Percentiles rank a stretch among this genome's conserved stretches.
These are phyloP conservation scores for Anthoscopus minutus DNA, from an alignment of 2,113 vertebrate species.

Conservation along the genomic window DNA sequence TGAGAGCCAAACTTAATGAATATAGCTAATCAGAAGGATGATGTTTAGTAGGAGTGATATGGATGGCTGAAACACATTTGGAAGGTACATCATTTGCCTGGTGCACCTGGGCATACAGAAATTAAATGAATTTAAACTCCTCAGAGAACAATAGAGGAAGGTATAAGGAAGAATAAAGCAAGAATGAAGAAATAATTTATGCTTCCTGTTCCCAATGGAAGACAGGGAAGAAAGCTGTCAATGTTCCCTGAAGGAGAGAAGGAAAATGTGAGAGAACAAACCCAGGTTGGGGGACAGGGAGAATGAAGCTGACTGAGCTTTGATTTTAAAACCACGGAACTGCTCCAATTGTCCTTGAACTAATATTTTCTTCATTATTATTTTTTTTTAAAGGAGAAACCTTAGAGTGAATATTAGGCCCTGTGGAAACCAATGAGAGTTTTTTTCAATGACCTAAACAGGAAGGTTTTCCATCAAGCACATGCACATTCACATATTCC, in stretches of 20 bases:
- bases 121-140: background rate
- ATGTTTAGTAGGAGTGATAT: background rate
- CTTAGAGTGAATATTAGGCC: background rate
- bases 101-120: background rate
- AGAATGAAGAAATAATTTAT: slow-evolving; percentile 3
- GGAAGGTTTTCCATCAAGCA: background rate
- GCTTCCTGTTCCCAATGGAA: background rate
- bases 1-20: background rate
- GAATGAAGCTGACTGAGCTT: background rate
- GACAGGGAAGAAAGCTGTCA: background rate
- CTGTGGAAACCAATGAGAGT: background rate
- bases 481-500: background rate
- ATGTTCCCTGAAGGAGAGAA: background rate
- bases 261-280: background rate
- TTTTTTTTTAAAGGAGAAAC: background rate
- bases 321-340: background rate
- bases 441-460: background rate
- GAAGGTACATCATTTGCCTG: background rate
- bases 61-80: background rate
- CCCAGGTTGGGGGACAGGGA: background rate
- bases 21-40: background rate
- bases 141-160: background rate
- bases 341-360: background rate
- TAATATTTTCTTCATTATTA: background rate
- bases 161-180: background rate